Conservation (phyloP, 2,113 vertebrate species). For the Aleadryas rufinucha region DNA sequence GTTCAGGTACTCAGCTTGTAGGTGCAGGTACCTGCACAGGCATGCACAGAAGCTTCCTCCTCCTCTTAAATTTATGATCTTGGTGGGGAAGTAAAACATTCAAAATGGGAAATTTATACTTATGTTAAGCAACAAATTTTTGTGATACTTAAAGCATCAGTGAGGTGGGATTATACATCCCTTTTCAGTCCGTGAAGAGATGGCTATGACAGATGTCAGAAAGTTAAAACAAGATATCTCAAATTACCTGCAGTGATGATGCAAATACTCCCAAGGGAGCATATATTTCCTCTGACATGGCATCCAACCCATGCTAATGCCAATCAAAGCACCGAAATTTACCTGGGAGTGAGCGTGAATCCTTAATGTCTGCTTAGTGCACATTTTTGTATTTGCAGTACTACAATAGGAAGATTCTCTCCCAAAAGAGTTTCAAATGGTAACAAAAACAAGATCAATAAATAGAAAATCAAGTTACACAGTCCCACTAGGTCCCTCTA, state of each 20-base stretch:
- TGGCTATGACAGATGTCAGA: not conserved
- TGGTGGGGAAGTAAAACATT: not conserved
- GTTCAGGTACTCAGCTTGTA: not conserved
- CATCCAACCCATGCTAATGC: not conserved
- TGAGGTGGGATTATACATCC: not conserved
- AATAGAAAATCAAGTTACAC: conserved; percentile 68
- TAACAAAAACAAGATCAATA: conserved; percentile 65
- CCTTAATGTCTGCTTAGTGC: not conserved
- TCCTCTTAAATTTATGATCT: not conserved
- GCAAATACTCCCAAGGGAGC: not conserved
- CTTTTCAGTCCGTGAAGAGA: not conserved
- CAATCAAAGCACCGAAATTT: not conserved
- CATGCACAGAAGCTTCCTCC: not conserved
- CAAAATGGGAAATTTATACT: not conserved
- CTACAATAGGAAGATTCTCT: not conserved
- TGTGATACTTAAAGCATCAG: not conserved
- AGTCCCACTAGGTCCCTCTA: conserved; percentile 17
- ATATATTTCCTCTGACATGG: not conserved
- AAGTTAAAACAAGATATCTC: not conserved
- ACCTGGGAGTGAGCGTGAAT: not conserved
- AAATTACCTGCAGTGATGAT: not conserved
- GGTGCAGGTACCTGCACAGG: not conserved
- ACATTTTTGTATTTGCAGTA: not conserved
- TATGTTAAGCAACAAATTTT: not conserved
- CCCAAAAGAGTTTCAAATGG: conserved; percentile 3